Evolutionary conservation across 2,888 invertebrate genomes (phyloP).

Genomic region (Ichneumoninae sp.): DNA sequence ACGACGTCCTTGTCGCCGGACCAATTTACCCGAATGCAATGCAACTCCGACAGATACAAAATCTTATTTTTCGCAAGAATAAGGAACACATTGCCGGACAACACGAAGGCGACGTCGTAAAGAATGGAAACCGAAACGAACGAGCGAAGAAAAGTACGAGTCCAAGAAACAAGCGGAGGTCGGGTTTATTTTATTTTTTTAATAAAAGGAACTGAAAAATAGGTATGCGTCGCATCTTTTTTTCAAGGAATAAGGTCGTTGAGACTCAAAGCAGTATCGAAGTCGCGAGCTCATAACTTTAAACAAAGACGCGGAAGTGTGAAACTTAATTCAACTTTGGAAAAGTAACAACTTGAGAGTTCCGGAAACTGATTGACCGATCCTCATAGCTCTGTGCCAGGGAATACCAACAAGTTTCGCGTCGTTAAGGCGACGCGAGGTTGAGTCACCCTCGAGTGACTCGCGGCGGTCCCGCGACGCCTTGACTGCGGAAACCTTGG

Average conservation of each 20-base stretch:
- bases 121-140: conserved; percentile 1
- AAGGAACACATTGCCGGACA: conserved; percentile 1
- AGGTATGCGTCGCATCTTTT: background rate
- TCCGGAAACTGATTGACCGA: background rate
- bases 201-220: background rate
- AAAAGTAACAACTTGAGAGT: background rate
- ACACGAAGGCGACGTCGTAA: conserved; percentile 3
- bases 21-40: conserved; percentile 26
- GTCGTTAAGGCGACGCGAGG: background rate
- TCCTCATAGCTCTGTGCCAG: background rate
- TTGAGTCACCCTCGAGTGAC: conserved; percentile 26
- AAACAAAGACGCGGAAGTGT: background rate
- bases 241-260: background rate
- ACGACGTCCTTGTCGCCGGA: conserved; percentile 2
- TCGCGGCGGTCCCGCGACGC: background rate
- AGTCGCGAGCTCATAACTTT: background rate
- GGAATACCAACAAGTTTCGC: conserved; percentile 7
- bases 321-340: background rate
- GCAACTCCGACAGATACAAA: conserved; percentile 13
- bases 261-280: background rate
- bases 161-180: background rate
- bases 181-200: background rate
- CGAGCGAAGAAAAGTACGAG: background rate
- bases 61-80: conserved; percentile 41
- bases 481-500: background rate